Percentiles rank a stretch among this genome's conserved stretches.
Conservation (phyloP, 2,797 vertebrate genomes). For the Rhinogobio ventralis region DNA sequence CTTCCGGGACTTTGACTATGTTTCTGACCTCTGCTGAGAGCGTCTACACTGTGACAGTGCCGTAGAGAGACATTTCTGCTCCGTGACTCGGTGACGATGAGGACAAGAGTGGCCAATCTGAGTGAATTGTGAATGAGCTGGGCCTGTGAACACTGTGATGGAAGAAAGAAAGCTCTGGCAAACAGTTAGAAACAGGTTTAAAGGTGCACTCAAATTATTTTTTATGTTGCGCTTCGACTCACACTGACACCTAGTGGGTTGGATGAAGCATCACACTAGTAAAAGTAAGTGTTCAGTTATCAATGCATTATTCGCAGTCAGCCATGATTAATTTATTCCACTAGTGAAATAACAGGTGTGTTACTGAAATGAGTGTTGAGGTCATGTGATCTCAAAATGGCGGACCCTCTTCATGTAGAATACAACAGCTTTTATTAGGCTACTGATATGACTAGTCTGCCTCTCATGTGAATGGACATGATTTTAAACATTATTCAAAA, state of each 20-base stretch:
- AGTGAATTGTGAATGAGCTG: slow-evolving; percentile 27
- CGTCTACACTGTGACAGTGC: slow-evolving; percentile 34
- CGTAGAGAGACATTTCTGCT: slow-evolving; percentile 35
- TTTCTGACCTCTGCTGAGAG: slow-evolving; percentile 83
- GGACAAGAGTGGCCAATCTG: slow-evolving; percentile 15
- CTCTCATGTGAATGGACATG: no score
- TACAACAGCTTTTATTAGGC: not conserved
- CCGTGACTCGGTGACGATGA: slow-evolving; percentile 26
- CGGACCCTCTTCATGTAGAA: not conserved
- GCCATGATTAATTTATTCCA: not conserved
- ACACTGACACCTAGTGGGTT: not conserved
- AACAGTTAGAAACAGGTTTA: not conserved
- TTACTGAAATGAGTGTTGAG: not conserved
- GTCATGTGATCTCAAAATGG: slow-evolving; percentile 6
- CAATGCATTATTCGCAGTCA: not conserved
- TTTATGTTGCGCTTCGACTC: not conserved
- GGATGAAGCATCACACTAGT: not conserved
- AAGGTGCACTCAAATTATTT: not conserved
- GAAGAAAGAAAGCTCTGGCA: not conserved
- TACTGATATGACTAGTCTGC: not conserved
- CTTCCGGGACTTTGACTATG: slow-evolving; percentile 91
- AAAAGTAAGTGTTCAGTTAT: not conserved
- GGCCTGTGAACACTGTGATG: slow-evolving; percentile 48
- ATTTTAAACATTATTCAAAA: not conserved
- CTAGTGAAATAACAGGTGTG: not conserved